Evolutionary conservation across 2,888 invertebrate genomes (phyloP), one percentile per base, ranked within the genome.

Genomic region (Geotrupes spiniger): DNA sequence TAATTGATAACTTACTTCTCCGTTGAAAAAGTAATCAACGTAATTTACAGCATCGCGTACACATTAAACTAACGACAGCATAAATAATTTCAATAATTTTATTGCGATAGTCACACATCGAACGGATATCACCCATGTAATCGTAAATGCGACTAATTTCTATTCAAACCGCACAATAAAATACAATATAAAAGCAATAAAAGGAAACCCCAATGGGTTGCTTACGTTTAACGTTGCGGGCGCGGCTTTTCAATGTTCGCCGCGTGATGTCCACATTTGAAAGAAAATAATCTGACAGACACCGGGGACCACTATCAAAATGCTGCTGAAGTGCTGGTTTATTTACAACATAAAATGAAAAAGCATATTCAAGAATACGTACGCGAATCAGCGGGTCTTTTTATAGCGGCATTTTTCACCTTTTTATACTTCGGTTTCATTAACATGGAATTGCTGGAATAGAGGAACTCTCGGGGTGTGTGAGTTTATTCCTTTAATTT

Each of bases 151-250:
- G 39, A 36, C 51, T 54, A 54, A 51, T 52, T 52, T 53, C 46
- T 47, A 54, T 56, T 54, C 51, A 51, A 52, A 45, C 14, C 51
- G 50, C 41, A 49, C 48, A 50, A 55, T 55, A 53, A 54, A 52
- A 50, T 49, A 49, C 49, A 44, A 43, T 44, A 53, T 52, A 51
- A 51, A 52, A 41, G 55, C 48, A 48, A 51, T 55, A 53, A 55
- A 55, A 50, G 52, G 55, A 31, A 53, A 52, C 52, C 53, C 53
- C 41, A 53, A 57, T 53, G 57, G 41, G 54, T 45, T 40, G 37
- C 39, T 36, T 36, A 49, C 39, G 27, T 49, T 40, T 50, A 45
- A 46, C 51, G 44, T 54, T 48, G 47, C 54, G 42, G 52, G 46
- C 52, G 51, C 54, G 49, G 53, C 53, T 31, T 52, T 53, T 54